Conservation (phyloP, 2,888 invertebrate species). For the Tipula confusa region DNA sequence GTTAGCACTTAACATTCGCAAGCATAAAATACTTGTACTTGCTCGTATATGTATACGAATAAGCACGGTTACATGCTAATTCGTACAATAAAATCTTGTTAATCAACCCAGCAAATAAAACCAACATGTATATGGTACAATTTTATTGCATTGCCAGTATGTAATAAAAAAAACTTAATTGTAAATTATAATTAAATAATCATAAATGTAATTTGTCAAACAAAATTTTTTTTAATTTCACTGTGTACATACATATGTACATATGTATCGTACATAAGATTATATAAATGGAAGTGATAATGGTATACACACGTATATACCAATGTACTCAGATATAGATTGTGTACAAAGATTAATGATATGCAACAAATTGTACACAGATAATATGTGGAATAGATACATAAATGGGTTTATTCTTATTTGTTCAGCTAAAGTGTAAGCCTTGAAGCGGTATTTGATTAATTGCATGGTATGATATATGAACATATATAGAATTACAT, state of each 20-base stretch:
- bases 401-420: not conserved
- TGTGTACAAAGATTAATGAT: not conserved
- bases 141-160: not conserved
- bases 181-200: conserved; percentile 20
- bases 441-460: not conserved
- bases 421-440: not conserved
- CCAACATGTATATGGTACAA: not conserved
- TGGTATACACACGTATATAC: not conserved
- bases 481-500: not conserved
- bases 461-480: not conserved
- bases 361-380: not conserved
- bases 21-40: not conserved
- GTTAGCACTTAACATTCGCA: not conserved
- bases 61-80: not conserved
- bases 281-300: not conserved
- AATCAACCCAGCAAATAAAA: conserved; percentile 8
- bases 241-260: not conserved
- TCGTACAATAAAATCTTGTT: conserved; percentile 7
- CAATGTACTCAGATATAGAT: not conserved
- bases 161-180: not conserved
- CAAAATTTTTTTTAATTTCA: not conserved
- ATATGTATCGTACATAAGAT: not conserved
- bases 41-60: not conserved
- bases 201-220: conserved; percentile 20
- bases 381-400: not conserved